These are phyloP conservation scores for Clupea harengus DNA, from an alignment of 2,113 vertebrate species.

Conservation along the genomic window DNA sequence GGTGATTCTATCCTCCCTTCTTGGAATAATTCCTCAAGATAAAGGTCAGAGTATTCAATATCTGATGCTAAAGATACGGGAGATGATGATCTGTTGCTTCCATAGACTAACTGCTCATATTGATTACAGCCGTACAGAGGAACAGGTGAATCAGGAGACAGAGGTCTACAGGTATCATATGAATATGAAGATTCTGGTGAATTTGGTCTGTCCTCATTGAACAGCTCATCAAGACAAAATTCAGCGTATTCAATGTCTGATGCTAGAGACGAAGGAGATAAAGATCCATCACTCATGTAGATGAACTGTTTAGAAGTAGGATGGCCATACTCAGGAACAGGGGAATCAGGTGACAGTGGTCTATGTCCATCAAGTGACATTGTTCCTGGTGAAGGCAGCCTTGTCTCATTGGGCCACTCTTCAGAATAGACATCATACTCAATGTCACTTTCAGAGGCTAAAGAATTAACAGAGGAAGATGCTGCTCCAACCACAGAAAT, in stretches of 20 bases:
- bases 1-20: conserved; percentile 24
- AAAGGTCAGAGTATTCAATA: not conserved
- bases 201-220: conserved; percentile 23
- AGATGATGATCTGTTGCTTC: not conserved
- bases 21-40: not conserved
- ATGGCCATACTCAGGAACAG: not conserved
- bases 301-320: not conserved
- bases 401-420: not conserved
- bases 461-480: not conserved
- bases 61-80: not conserved
- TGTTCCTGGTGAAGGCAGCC: not conserved
- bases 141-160: conserved; percentile 13
- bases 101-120: conserved; percentile 17
- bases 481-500: too few relatives aligned
- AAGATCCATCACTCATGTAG: not conserved
- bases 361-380: not conserved
- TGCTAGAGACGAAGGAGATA: not conserved
- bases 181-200: conserved; percentile 21
- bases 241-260: conserved; percentile 15
- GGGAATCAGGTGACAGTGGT: not conserved
- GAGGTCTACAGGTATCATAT: not conserved
- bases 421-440: not conserved
- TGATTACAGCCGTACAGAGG: not conserved
- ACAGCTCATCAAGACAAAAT: conserved; percentile 1
- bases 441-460: not conserved